Evolutionary conservation across 2,797 vertebrate genomes (phyloP).

Genomic region (Peromyscus aztecus): DNA sequence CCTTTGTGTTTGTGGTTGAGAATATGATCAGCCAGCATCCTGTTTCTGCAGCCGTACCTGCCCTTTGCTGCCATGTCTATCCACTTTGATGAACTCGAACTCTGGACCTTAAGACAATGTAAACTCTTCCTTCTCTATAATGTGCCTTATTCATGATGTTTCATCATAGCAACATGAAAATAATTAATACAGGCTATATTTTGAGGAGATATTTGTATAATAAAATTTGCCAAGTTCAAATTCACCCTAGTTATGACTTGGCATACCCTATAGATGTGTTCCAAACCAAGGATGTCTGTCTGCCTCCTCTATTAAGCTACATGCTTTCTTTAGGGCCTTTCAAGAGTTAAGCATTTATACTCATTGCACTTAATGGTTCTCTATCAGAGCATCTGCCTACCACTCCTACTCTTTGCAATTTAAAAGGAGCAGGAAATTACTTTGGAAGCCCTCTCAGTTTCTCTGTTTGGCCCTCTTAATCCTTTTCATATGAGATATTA

Average conservation of each 20-base stretch:
- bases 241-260: conserved; percentile 59
- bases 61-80: neutral
- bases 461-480: conserved; percentile 38
- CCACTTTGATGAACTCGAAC: neutral
- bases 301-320: conserved; percentile 78
- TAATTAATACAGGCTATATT: neutral
- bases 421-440: conserved; percentile 53
- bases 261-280: conserved; percentile 69
- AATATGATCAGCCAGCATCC: too few species aligned
- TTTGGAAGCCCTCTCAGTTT: conserved; percentile 35
- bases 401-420: neutral
- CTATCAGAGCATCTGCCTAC: neutral
- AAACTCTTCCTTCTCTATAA: neutral
- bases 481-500: neutral
- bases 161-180: neutral
- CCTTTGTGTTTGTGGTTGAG: neutral
- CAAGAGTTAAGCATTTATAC: conserved; percentile 71
- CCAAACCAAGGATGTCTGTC: conserved; percentile 67
- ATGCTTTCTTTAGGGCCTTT: conserved; percentile 64
- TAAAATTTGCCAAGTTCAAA: conserved; percentile 72
- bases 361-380: conserved; percentile 55
- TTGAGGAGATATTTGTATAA: conserved; percentile 80
- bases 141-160: neutral
- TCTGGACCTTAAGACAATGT: too few species aligned
- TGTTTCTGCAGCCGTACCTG: neutral